Conservation (phyloP, 2,113 vertebrate species). For the Tringa solitaria region DNA sequence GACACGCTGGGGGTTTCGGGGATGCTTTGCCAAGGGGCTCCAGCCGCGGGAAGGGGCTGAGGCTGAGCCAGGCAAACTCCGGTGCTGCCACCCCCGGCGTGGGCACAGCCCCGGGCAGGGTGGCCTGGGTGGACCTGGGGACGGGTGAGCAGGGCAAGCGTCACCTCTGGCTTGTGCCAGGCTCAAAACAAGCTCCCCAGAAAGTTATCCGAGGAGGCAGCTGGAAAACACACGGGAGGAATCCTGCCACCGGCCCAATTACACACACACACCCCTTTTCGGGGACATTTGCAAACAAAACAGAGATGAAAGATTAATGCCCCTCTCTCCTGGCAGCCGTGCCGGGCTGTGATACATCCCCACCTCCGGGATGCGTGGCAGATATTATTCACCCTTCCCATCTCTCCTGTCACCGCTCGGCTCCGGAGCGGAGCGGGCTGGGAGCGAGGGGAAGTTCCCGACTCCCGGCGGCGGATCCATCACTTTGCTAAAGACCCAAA, state of each 20-base stretch:
- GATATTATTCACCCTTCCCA: background rate
- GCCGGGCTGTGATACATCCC: slow-evolving; percentile 22
- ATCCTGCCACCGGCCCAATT: background rate
- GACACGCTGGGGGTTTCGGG: accelerated
- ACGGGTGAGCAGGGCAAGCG: accelerated
- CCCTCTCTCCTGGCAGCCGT: slow-evolving; percentile 48
- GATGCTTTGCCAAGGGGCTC: accelerated
- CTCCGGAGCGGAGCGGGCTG: slow-evolving; percentile 48
- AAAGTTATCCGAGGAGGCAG: background rate
- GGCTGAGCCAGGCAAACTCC: accelerated
- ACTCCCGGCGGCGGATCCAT: background rate
- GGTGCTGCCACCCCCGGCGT: accelerated
- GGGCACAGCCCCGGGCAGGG: accelerated
- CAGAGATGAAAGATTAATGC: background rate
- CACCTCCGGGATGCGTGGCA: slow-evolving; percentile 31
- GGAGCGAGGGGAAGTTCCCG: background rate
- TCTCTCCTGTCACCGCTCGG: slow-evolving; percentile 27
- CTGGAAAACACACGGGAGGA: background rate
- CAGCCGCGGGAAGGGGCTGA: background rate
- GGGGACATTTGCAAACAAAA: slow-evolving; percentile 29
- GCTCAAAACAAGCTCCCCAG: background rate
- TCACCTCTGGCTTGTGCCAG: background rate
- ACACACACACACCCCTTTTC: background rate
- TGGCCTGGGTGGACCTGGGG: background rate
- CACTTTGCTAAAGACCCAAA: slow-evolving; percentile 65